These are phyloP conservation scores for Trachelipus rathkii DNA, from an alignment of 1,140 invertebrate genomes.

Conservation along the genomic window DNA sequence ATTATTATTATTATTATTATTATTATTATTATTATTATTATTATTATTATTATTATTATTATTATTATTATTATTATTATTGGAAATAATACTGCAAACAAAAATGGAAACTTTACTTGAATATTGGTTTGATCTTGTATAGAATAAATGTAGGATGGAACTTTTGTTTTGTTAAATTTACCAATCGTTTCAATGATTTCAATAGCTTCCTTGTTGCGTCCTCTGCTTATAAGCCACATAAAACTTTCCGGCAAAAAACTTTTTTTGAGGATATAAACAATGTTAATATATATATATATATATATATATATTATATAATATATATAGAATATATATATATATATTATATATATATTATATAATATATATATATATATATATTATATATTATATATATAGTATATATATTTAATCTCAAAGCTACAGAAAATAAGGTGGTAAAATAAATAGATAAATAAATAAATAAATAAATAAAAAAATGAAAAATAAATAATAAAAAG, in stretches of 20 bases:
- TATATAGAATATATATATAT: not conserved
- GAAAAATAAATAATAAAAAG: not conserved
- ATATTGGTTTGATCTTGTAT: not conserved
- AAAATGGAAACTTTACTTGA: not conserved
- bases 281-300: not conserved
- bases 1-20: not conserved
- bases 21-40: not conserved
- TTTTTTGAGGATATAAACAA: not conserved
- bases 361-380: not conserved
- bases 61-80: not conserved
- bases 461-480: not conserved
- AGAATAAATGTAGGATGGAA: not conserved
- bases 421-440: no score
- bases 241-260: not conserved
- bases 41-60: not conserved
- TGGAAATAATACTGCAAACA: not conserved
- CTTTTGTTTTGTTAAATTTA: not conserved
- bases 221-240: not conserved
- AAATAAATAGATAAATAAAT: not conserved
- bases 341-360: not conserved
- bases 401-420: no score
- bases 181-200: not conserved
- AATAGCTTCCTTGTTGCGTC: not conserved
- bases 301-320: not conserved
- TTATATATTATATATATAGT: not conserved